Conservation (phyloP, 2,888 invertebrate species). For the Megalurothrips usitatus region DNA sequence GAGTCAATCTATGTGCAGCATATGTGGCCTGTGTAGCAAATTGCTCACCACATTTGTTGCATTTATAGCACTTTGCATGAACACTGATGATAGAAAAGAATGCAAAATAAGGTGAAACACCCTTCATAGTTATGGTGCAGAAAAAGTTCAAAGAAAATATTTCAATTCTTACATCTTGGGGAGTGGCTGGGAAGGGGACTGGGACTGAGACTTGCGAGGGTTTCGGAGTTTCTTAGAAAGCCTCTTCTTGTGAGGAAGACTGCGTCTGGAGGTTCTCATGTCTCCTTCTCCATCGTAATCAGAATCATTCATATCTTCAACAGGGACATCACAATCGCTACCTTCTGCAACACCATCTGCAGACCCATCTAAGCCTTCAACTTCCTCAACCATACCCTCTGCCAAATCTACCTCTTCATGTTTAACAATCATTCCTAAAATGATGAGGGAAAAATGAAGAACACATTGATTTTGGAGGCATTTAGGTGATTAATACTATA, state of each 20-base stretch:
- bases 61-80: constrained; percentile 44
- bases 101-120: neutral
- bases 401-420: neutral
- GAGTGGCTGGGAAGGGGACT: constrained; percentile 35
- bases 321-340: constrained; percentile 29
- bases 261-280: constrained; percentile 50
- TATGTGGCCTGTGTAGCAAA: constrained; percentile 46
- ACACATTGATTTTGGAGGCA: neutral
- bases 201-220: constrained; percentile 36
- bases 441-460: neutral
- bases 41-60: constrained; percentile 49
- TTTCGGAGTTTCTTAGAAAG: constrained; percentile 71
- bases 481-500: neutral
- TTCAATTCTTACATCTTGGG: constrained; percentile 41
- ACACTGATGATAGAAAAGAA: constrained; percentile 38
- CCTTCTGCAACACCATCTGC: neutral
- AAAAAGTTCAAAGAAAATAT: constrained; percentile 33
- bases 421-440: neutral
- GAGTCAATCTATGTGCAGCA: constrained; percentile 40
- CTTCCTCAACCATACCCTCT: neutral
- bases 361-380: neutral
- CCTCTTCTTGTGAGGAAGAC: constrained; percentile 80
- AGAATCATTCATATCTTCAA: constrained; percentile 47
- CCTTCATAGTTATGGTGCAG: neutral
- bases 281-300: constrained; percentile 49